phyloP scores from a whole-genome alignment of 2,888 invertebrate species.

The Cheiracanthium punctorium region DNA sequence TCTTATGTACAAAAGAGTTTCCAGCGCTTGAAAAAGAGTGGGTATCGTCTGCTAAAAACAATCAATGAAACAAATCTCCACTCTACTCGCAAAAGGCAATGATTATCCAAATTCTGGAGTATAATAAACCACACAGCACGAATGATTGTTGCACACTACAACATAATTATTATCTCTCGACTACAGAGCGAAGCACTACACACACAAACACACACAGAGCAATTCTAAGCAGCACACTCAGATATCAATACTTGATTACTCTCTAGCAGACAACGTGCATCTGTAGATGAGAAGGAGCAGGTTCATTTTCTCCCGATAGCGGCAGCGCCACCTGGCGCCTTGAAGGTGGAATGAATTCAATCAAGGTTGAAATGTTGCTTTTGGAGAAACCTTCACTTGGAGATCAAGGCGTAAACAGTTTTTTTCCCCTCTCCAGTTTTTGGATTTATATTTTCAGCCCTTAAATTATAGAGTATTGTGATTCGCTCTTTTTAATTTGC shows the following conservation, averaged over 20 bases:
- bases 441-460: no score
- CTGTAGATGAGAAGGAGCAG: slow-evolving; percentile 53
- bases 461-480: no score
- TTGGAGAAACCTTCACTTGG: not conserved
- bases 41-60: slow-evolving; percentile 38
- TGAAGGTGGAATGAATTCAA: slow-evolving; percentile 54
- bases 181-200: not conserved
- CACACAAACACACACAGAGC: not conserved
- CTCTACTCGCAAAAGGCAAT: not conserved
- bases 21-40: not conserved
- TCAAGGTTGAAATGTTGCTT: slow-evolving; percentile 43
- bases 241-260: not conserved
- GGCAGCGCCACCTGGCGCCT: slow-evolving; percentile 52
- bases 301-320: slow-evolving; percentile 26
- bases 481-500: no score
- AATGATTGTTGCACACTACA: not conserved
- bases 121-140: not conserved
- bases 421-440: no score
- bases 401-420: slow-evolving; percentile 30
- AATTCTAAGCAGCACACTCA: no score
- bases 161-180: not conserved
- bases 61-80: slow-evolving; percentile 11
- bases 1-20: not conserved
- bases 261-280: slow-evolving; percentile 61
- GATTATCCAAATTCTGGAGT: not conserved